Evolutionary conservation across 2,113 vertebrate species (phyloP), one percentile per base, ranked within the genome.

Genomic region (Vulpes lagopus): DNA sequence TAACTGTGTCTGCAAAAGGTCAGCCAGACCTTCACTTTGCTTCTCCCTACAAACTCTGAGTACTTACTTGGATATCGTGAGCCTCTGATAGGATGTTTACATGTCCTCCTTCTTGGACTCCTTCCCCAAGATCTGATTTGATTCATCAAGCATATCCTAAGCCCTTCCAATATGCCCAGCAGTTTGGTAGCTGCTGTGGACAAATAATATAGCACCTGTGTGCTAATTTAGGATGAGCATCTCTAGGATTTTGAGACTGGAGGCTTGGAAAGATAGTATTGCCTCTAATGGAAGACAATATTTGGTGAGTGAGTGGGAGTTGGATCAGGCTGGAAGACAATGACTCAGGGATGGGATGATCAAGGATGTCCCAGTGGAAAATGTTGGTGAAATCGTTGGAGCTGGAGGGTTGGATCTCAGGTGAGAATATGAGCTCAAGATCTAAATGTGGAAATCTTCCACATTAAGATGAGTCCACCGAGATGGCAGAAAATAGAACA

Each of bases 401-500:
- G 51, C 60, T 73, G 55, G 74, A 95, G n/a, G 51, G 23, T 35
- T 87, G 74, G 25, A 25, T 80, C 74, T 97, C 71, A 65, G 80
- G 60, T 27, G 55, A 32, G 51, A 93, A 19, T 76, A 80, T 16
- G 80, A 97, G 17, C 69, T 97, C 60, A 60, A 38, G 62, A 69
- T 89, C 82, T 82, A 91, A 89, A 71, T 19, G 30, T 51, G 60
- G 87, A 89, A 53, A 74, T 74, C 87, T 67, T 82, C 73, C 32
- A 30, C 0, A 0, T 71, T 83, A 80, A 87, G 74, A 84, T 74
- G 69, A 88, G 38, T 93, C 49, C 85, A 23, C 88, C 32, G 84
- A 85, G 76, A 74, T 17, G n/a, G 43, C 38, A 96, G 87, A 95
- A 94, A 93, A 89, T 64, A 81, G 93, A 57, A 71, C 35, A 93